Conservation (phyloP, 2,797 vertebrate species). For the Leptatherina wallacei region DNA sequence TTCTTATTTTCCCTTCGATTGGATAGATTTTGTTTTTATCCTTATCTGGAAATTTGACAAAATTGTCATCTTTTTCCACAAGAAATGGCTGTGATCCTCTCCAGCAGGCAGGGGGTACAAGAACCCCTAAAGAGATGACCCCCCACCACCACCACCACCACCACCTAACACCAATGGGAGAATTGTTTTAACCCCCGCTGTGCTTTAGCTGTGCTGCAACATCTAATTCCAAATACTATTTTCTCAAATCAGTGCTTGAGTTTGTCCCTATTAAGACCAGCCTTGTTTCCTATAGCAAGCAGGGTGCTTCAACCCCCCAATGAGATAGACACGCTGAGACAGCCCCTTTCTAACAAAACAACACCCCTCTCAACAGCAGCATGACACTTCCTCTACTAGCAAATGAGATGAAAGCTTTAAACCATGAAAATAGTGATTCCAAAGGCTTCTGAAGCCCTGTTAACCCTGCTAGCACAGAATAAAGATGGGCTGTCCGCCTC, state of each 20-base stretch:
- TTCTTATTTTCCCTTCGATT: conserved; percentile 40
- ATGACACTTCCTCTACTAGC: conserved; percentile 67
- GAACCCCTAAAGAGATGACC: conserved; percentile 39
- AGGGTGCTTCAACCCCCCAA: conserved; percentile 54
- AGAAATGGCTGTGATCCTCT: conserved; percentile 65
- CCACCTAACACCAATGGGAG: conserved; percentile 28
- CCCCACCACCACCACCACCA: conserved; percentile 30
- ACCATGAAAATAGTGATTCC: conserved; percentile 65
- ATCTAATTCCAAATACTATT: conserved; percentile 66
- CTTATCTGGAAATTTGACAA: conserved; percentile 40
- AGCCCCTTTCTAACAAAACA: conserved; percentile 67
- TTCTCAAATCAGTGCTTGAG: conserved; percentile 64
- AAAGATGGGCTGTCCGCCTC: conserved; percentile 58
- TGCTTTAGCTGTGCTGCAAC: conserved; percentile 63
- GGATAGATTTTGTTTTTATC: conserved; percentile 47
- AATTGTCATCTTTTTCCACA: conserved; percentile 41
- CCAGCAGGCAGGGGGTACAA: conserved; percentile 47
- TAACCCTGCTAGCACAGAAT: conserved; percentile 49
- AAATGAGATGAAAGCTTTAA: conserved; percentile 78
- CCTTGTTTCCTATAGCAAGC: conserved; percentile 66
- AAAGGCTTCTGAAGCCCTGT: conserved; percentile 59
- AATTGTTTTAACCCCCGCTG: conserved; percentile 77
- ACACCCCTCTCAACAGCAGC: conserved; percentile 69
- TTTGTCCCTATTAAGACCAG: conserved; percentile 65
- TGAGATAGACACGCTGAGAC: conserved; percentile 53